Conservation (phyloP, 2,888 invertebrate species). For the Poecilus cupreus region DNA sequence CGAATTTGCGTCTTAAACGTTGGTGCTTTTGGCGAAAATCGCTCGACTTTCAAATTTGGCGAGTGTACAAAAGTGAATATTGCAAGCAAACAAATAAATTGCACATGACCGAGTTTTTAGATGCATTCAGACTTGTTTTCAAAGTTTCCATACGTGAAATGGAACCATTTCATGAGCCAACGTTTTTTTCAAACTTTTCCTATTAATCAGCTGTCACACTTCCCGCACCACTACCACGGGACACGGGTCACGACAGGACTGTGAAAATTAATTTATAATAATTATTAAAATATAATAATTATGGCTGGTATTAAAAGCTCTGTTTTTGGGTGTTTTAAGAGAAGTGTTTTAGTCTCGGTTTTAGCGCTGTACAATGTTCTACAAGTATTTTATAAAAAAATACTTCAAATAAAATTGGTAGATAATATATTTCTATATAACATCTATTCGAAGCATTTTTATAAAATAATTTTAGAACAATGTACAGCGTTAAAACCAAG, state of each 20-base stretch:
- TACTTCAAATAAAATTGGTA: too few species aligned
- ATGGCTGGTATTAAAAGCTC: too few species aligned
- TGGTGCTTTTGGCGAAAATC: background rate
- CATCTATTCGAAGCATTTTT: too few species aligned
- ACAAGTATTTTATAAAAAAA: too few species aligned
- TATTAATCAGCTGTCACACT: background rate
- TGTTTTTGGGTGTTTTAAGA: too few species aligned
- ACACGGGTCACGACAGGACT: background rate
- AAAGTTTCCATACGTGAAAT: background rate
- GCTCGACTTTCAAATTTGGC: slow-evolving; percentile 21
- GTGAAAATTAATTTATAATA: background rate
- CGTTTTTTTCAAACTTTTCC: background rate
- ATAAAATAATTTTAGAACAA: too few species aligned
- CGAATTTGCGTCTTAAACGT: background rate
- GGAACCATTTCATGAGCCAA: background rate
- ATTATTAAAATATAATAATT: background rate
- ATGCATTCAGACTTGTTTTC: background rate
- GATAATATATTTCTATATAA: too few species aligned
- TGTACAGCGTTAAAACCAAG: too few species aligned
- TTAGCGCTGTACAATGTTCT: too few species aligned
- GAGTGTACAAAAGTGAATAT: slow-evolving; percentile 34
- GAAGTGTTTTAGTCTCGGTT: too few species aligned
- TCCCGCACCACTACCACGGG: background rate
- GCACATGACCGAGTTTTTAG: slow-evolving; percentile 21
- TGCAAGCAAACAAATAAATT: slow-evolving; percentile 35